A percentile compares a stretch with the other conserved stretches of the same genome.
phyloP scores from a whole-genome alignment of 1,140 invertebrate species.

The Nebria ingens region DNA sequence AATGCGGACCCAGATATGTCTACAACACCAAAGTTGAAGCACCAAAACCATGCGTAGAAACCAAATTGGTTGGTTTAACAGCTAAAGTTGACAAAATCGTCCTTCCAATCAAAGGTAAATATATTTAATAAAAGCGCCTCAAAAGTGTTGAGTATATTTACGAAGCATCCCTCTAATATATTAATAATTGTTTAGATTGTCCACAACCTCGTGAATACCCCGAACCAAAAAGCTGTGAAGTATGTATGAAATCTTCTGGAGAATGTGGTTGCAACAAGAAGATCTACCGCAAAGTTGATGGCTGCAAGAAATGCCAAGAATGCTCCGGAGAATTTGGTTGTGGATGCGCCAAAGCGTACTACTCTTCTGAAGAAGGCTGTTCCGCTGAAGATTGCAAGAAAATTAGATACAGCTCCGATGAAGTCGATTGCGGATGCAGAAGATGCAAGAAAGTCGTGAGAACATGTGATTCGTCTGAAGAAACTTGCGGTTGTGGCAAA shows the following conservation, averaged over 20 bases:
- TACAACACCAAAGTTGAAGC: too few species aligned
- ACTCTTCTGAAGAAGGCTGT: neutral
- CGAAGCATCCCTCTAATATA: too few species aligned
- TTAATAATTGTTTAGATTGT: too few species aligned
- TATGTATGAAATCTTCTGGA: neutral
- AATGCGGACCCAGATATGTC: too few species aligned
- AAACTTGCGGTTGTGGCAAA: too few species aligned
- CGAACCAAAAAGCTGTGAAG: neutral
- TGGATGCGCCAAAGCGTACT: too few species aligned
- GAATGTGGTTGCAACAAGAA: neutral
- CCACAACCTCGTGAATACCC: neutral
- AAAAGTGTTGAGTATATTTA: too few species aligned
- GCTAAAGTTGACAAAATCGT: neutral
- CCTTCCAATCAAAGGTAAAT: neutral
- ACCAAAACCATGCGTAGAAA: too few species aligned
- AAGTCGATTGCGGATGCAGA: neutral
- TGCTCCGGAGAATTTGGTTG: neutral
- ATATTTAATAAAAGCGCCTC: constrained; percentile 1
- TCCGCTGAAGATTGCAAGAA: neutral
- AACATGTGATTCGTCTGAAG: too few species aligned
- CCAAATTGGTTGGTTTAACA: too few species aligned
- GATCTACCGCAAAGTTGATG: too few species aligned
- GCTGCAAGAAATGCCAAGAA: neutral
- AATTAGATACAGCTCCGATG: neutral
- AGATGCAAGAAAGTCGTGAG: too few species aligned